Base-by-base conservation (phyloP, 2,888 invertebrate genomes). In the Pyralis farinalis region DNA sequence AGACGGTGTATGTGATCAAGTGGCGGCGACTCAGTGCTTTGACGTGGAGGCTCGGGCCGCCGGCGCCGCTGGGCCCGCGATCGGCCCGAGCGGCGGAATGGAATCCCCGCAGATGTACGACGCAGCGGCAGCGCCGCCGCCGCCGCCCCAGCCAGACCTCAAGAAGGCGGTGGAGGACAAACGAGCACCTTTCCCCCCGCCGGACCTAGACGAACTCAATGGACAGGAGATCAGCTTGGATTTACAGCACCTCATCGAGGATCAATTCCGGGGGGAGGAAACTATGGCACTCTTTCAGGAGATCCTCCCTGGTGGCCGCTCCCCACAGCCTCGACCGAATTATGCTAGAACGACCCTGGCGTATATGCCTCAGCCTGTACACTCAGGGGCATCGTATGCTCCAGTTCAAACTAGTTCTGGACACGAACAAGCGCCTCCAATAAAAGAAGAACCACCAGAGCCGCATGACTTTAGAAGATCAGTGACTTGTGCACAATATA, bases 211-310 rank as follows among this genome's bases (percentile, higher is more conserved):
- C 71, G 97, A 97, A 76, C 91, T 98, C 65, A 97, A 96, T 77
- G 95, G 95, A 43, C 96, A 97, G 55, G 98, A 98, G 84, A 96
- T 97, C 75, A 96, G 96, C 52, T 90, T 98, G 68, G 97, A 98
- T 71, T 90, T 98, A 53, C 97, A 97, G 71, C 95, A 96, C 78
- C 91, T 98, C 63, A 97, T 98, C 70, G 97, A 97, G 85, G 97
- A 97, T 77, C 96, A 96, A 85, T 97, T 97, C 85, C 93, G 94
- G 62, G 96, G 97, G 58, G 92, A 92, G 67, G 92, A 92, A 63
- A 88, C 91, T 1, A 81, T 92, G 79, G 95, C 95, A 25, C 90
- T 97, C 30, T 94, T 97, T 78, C 93, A 93, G 59, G 97, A 97
- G 70, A 96, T 97, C 73, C 90, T 97, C 12, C 94, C 86, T 12